Base-by-base conservation (phyloP, 2,888 invertebrate species). In the Lathronympha strigana region DNA sequence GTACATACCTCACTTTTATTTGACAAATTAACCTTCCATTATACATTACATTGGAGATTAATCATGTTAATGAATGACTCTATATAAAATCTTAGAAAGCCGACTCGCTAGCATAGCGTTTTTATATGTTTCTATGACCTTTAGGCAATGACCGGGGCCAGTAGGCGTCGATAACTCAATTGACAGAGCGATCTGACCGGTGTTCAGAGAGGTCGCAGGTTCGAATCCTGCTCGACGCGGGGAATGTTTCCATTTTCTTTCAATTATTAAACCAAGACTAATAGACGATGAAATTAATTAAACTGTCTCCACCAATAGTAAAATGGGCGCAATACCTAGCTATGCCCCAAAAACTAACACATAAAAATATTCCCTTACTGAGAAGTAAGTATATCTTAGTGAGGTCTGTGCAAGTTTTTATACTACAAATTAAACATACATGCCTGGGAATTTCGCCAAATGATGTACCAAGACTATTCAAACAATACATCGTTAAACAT, bases 41-140 rank as follows among this genome's bases (percentile, higher is more conserved):
- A 33, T 33, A 9, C 9, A 33, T 0, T 33, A 33, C 25, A 25
- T 25, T 4, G 1, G 3, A 33, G 6, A 33, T 33, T 33, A 33
- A 11, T 33, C 13, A 33, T 33, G 11, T 11, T 33, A 33, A 33
- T 33, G 33, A 33, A 31, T 6, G 31, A 28, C 13, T 33, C 33
- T 33, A 8, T n/a, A n/a, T n/a, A n/a, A n/a, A 33, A 33, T 33
- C 3, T 33, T 33, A 33, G 33, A 33, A 33, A 33, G 33, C 19
- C 36, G 13, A 33, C 15, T 45, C 36, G 36, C 11, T 31, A 31
- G 28, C 15, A 33, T 45, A 17, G 45, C 33, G 43, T 53, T 38
- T 31, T 33, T 17, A 17, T n/a, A 61, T 25, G 54, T 62, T 62
- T 54, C 53, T 54, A 45, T 54, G 62, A 53, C 62, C 61, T 61